Percentiles rank a stretch among this genome's conserved stretches.
Conservation (phyloP, 2,797 vertebrate species). For the Phaenicophaeus curvirostris region DNA sequence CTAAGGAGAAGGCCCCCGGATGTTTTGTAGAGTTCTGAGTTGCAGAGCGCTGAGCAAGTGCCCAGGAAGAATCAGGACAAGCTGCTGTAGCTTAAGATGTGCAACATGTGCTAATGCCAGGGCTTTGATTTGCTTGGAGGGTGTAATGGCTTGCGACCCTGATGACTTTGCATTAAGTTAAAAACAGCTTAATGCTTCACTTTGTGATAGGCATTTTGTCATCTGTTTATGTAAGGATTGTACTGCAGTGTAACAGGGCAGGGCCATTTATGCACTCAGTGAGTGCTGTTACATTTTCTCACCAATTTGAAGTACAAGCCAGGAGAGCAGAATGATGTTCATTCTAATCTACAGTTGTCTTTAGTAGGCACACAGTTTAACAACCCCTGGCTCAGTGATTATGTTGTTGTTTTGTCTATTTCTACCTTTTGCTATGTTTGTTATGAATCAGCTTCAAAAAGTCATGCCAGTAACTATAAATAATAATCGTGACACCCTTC, state of each 20-base stretch:
- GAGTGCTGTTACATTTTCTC: background rate
- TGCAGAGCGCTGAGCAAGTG: background rate
- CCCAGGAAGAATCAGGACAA: background rate
- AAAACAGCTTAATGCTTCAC: background rate
- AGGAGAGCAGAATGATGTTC: background rate
- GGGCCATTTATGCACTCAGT: background rate
- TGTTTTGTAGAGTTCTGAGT: background rate
- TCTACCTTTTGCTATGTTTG: background rate
- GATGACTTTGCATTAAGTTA: background rate
- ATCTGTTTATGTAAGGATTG: rapidly evolving
- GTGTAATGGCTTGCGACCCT: background rate
- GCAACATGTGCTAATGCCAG: background rate
- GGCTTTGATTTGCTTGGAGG: background rate
- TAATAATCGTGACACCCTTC: background rate
- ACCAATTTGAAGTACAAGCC: background rate
- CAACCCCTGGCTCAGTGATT: background rate
- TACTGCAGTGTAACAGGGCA: background rate
- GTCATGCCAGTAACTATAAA: background rate
- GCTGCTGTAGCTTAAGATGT: background rate
- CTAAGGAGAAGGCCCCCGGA: background rate
- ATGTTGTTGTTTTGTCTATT: background rate
- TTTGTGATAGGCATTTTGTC: background rate
- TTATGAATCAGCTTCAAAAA: background rate
- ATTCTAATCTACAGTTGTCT: background rate
- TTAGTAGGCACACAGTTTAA: background rate